Conservation (phyloP, 1,140 invertebrate genomes). For the Orchestia grillus region DNA sequence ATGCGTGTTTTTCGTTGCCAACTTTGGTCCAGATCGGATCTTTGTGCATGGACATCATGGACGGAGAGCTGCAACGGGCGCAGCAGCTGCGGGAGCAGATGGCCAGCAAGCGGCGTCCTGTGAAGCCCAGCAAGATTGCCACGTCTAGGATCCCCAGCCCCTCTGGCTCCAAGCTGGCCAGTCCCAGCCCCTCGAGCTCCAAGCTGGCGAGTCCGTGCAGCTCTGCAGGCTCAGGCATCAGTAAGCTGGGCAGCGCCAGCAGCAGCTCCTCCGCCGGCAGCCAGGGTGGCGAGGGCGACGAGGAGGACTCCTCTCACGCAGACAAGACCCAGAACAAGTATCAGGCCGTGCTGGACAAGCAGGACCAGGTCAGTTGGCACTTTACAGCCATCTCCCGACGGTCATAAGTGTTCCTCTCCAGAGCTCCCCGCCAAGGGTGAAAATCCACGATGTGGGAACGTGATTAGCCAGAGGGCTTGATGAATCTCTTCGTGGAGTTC, state of each 20-base stretch:
- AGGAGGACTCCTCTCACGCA: conserved; percentile 7
- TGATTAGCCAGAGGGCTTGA: no score
- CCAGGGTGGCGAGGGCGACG: not conserved
- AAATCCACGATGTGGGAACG: no score
- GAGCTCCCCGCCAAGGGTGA: no score
- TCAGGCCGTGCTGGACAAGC: conserved; percentile 74
- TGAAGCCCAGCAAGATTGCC: conserved; percentile 37
- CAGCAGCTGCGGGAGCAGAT: conserved; percentile 94
- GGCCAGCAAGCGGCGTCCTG: conserved; percentile 61
- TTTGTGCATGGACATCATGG: conserved; percentile 94
- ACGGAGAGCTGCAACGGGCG: conserved; percentile 92
- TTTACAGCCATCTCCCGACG: no score
- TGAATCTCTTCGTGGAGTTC: no score
- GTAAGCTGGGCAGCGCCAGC: conserved; percentile 62
- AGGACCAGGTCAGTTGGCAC: conserved; percentile 68
- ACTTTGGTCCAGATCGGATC: conserved; percentile 90
- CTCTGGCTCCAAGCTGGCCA: conserved; percentile 32
- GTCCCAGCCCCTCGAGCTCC: not conserved
- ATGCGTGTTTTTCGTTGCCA: no score
- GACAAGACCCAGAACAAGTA: conserved; percentile 92
- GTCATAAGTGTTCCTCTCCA: no score
- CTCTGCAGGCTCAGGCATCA: not conserved
- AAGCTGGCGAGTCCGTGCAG: not conserved
- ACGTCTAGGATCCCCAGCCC: conserved; percentile 50
- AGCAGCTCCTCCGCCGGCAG: conserved; percentile 55